phyloP scores from a whole-genome alignment of 2,797 vertebrate genomes.

The Argya squamiceps region DNA sequence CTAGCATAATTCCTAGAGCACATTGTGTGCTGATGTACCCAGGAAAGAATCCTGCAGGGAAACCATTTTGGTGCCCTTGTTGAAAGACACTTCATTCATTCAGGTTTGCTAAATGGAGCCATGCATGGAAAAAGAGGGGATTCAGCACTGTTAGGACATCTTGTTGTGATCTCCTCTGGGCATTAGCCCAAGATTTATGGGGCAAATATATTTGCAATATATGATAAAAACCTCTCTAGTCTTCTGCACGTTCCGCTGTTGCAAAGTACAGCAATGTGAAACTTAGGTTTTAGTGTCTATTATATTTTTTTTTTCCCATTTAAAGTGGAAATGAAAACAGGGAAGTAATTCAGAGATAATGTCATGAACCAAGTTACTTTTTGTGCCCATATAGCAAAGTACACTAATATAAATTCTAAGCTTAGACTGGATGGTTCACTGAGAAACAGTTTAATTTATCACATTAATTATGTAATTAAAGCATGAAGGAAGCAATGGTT shows the following conservation, averaged over 20 bases:
- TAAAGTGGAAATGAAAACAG: neutral
- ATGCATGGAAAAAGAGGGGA: neutral
- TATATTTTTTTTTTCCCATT: neutral
- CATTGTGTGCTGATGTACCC: neutral
- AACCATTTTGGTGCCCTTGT: neutral
- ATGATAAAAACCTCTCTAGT: neutral
- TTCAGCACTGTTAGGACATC: neutral
- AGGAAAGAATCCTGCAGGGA: neutral
- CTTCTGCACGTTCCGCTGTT: neutral
- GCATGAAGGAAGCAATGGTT: neutral
- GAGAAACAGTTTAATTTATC: conserved; percentile 53
- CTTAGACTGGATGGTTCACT: neutral
- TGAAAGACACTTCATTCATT: neutral
- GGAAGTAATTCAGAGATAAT: neutral
- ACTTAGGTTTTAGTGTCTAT: neutral
- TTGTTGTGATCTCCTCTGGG: neutral
- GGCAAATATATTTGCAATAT: neutral
- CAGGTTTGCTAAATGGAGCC: neutral
- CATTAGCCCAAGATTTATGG: neutral
- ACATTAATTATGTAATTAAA: conserved; percentile 64
- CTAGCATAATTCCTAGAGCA: neutral
- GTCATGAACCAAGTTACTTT: conserved; percentile 8
- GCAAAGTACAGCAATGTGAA: neutral
- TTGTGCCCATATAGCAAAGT: conserved; percentile 1
- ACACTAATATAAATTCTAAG: neutral